Base-by-base conservation (phyloP, 2,888 invertebrate species). In the Polydesmus complanatus region DNA sequence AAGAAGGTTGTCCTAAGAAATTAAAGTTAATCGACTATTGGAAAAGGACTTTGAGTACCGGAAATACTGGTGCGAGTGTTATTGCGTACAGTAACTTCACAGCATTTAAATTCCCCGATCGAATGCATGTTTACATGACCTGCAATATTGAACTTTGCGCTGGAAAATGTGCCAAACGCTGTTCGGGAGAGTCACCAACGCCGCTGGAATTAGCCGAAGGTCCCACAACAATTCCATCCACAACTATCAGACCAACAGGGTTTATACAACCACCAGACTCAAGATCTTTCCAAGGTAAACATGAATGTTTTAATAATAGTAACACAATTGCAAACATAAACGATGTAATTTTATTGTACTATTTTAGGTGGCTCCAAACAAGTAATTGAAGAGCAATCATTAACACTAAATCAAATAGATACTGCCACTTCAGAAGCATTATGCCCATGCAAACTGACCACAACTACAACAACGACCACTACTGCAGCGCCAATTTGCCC, bases 71-170 rank as follows among this genome's bases (percentile, higher is more conserved):
- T 2, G 68, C 67, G 1, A 65, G 64, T 27, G 61, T 68, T 0
- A 80, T 84, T 49, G 81, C 83, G 23, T 82, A 82, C 69, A 83
- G 82, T 66, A 82, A 80, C 71, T 78, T 86, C 11, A 82, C 80
- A 66, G 83, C 85, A 0, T 86, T 86, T 73, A 81, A 84, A 65
- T 86, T 86, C 70, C 85, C 85, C 0, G 85, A 85, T 64, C 81
- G 80, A 23, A 81, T 82, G 64, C 82, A 84, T 73, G 83, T 86
- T 0, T 85, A 80, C 67, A 72, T 86, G 1, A 84, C 84, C 18
- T 86, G 86, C 72, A 85, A 85, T 68, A 82, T 86, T 64, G 84
- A 85, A 78, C 83, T 83, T 74, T 73, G 69, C 63, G 47, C 23
- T 14, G 57, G 54, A 1, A 19, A 57, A 27, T 71, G 72, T 61